Percentiles rank a stretch among this genome's conserved stretches.
Evolutionary conservation across 64 coral and sea anemone species (phyloP).

Genomic region (Dendronephthya gigantea): DNA sequence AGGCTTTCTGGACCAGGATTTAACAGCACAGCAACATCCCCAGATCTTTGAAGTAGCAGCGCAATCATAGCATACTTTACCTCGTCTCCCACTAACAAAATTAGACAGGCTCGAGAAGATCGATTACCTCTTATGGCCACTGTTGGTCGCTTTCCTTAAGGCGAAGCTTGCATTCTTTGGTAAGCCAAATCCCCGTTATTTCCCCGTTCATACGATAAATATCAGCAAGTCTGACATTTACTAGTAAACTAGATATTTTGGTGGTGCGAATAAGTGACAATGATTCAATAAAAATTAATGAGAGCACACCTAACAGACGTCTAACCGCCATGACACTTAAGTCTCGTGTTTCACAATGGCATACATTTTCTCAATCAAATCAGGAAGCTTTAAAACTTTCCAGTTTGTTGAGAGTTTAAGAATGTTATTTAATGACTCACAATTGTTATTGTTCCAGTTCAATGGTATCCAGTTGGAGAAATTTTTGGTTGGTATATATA

Average conservation of each 20-base stretch:
- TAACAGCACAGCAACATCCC: conserved; percentile 18
- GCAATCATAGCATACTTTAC: conserved; percentile 18
- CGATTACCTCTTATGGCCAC: not conserved
- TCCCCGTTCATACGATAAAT: conserved; percentile 5
- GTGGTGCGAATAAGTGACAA: not conserved
- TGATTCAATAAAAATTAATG: conserved; percentile 15
- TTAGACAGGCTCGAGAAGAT: not conserved
- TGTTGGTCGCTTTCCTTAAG: not conserved
- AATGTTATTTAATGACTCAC: no score
- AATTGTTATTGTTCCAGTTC: no score
- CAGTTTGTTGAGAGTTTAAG: no score
- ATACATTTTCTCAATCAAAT: no score
- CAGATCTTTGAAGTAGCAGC: conserved; percentile 15
- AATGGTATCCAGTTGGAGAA: not conserved
- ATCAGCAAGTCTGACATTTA: conserved; percentile 12
- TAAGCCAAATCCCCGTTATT: not conserved
- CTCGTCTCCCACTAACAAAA: not conserved
- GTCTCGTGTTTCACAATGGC: no score
- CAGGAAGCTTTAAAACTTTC: no score
- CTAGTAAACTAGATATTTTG: not conserved
- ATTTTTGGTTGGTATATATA: not conserved
- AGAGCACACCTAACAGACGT: conserved; percentile 4
- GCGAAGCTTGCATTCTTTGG: not conserved
- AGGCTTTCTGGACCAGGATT: conserved; percentile 22
- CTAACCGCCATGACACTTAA: not conserved